These are phyloP conservation scores for Tamandua tetradactyla DNA, from an alignment of 2,797 vertebrate genomes.

Conservation along the genomic window DNA sequence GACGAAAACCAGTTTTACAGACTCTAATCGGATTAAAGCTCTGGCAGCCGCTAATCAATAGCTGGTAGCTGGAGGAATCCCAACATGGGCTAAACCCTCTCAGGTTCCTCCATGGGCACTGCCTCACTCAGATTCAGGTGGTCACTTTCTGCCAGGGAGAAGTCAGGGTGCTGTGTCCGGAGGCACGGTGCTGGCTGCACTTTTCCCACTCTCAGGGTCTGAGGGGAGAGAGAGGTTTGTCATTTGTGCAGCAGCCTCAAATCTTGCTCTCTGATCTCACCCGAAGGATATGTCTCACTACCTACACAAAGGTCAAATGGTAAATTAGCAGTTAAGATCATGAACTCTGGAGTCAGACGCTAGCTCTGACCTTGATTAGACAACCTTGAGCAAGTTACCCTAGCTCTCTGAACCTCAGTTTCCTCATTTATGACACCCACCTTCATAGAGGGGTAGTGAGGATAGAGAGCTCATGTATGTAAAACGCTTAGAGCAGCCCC, in stretches of 20 bases:
- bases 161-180: not conserved
- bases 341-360: not conserved
- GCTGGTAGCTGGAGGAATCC: constrained; percentile 80
- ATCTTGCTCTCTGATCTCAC: not conserved
- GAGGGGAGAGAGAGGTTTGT: not conserved
- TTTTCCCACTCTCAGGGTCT: not conserved
- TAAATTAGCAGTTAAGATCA: not conserved
- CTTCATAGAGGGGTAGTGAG: not conserved
- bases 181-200: not conserved
- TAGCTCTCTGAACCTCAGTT: not conserved
- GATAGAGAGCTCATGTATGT: not conserved
- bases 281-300: not conserved
- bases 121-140: constrained; percentile 16
- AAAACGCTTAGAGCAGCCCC: not conserved
- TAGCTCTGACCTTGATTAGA: not conserved
- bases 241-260: not conserved
- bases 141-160: not conserved
- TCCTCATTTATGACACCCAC: not conserved
- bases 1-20: constrained; percentile 88
- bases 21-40: constrained; percentile 87
- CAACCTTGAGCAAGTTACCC: not conserved
- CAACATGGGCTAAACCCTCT: constrained; percentile 75
- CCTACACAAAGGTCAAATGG: not conserved
- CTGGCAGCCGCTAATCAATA: constrained; percentile 84
- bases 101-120: constrained; percentile 51